A percentile compares a stretch with the other conserved stretches of the same genome.
These are phyloP conservation scores for Rhinoptilus africanus DNA, from an alignment of 2,113 vertebrate genomes.

Conservation along the genomic window DNA sequence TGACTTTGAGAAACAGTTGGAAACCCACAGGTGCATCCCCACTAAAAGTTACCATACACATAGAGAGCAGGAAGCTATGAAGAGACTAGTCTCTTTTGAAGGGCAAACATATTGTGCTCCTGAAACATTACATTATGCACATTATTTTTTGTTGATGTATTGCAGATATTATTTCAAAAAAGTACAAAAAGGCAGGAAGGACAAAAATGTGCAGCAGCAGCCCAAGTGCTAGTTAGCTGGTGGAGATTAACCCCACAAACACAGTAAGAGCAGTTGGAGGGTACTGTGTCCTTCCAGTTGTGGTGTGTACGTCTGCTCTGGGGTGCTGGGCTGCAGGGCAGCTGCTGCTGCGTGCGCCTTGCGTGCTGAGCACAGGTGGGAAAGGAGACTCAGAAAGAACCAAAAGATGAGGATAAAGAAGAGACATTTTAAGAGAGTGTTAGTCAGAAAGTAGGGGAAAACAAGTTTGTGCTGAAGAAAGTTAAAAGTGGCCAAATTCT, in stretches of 20 bases:
- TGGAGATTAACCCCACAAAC: background rate
- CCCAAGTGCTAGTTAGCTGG: background rate
- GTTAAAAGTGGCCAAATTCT: background rate
- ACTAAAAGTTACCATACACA: background rate
- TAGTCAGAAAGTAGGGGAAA: background rate
- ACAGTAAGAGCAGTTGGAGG: fast-evolving
- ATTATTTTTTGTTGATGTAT: background rate
- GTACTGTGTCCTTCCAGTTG: too few relatives aligned
- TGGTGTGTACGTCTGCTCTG: background rate
- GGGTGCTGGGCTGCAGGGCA: too few relatives aligned
- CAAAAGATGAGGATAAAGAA: background rate
- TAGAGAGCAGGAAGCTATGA: background rate
- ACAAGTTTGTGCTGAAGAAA: background rate
- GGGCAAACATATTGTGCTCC: background rate
- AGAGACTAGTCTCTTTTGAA: background rate
- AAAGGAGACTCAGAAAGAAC: background rate
- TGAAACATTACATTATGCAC: background rate
- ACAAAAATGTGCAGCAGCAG: background rate
- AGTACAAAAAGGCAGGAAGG: background rate
- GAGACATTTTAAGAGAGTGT: background rate
- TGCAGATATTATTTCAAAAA: background rate
- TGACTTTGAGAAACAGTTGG: background rate
- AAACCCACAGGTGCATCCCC: background rate
- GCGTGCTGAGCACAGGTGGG: fast-evolving
- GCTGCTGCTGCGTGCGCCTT: fast-evolving